Percentiles rank a stretch among this genome's conserved stretches.
phyloP scores from a whole-genome alignment of 2,113 vertebrate genomes.

The Alethe castanea region DNA sequence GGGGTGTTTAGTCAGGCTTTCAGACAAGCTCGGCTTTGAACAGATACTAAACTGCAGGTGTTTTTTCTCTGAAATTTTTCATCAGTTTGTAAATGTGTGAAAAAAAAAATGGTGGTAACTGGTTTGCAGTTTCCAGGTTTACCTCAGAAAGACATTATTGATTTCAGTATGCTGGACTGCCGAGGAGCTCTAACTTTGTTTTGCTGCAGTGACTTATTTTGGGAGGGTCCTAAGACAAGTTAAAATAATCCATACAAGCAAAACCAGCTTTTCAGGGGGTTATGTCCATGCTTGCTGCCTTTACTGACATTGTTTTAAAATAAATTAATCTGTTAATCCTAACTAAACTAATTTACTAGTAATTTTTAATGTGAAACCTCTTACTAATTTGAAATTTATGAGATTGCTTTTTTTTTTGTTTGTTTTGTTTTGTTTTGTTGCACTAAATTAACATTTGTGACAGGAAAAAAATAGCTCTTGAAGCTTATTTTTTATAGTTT shows the following conservation, averaged over 20 bases:
- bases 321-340: not conserved
- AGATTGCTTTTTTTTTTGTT: not conserved
- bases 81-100: not conserved
- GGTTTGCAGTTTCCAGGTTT: not conserved
- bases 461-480: not conserved
- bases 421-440: not conserved
- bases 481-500: not conserved
- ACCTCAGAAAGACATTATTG: not conserved
- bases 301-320: not conserved
- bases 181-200: not conserved
- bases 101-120: not conserved
- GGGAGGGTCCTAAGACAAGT: not conserved
- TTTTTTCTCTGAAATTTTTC: not conserved
- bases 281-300: not conserved
- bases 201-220: not conserved
- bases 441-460: not conserved
- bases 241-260: not conserved
- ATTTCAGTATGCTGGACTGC: not conserved
- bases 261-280: not conserved
- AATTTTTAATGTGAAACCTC: not conserved
- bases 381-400: not conserved
- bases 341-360: not conserved
- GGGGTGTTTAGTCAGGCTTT: not conserved
- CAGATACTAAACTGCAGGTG: not conserved
- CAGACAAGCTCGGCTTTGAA: not conserved